A percentile compares a stretch with the other conserved stretches of the same genome.
Conservation (phyloP, 2,888 invertebrate species). For the Cerceris rybyensis region DNA sequence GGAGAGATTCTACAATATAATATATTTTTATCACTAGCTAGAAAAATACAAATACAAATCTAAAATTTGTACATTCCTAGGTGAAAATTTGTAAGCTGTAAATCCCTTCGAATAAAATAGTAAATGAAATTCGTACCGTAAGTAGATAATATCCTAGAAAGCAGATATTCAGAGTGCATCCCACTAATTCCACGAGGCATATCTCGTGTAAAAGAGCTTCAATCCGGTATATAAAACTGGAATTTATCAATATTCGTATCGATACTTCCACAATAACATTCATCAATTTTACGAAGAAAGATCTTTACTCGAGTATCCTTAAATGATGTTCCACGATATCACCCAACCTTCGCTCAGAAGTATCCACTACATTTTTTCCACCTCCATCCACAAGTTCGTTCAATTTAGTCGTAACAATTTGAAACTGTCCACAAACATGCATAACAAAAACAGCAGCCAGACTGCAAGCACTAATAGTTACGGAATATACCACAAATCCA, state of each 20-base stretch:
- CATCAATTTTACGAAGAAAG: neutral
- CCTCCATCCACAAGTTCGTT: slow-evolving; percentile 54
- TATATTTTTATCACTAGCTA: too few relatives aligned
- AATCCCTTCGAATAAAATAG: too few relatives aligned
- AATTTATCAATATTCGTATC: slow-evolving; percentile 12
- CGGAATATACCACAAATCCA: slow-evolving; percentile 71
- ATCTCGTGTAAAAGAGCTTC: slow-evolving; percentile 72
- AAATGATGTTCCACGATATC: slow-evolving; percentile 71
- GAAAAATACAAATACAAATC: too few relatives aligned
- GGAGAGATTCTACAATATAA: too few relatives aligned
- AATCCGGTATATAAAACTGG: slow-evolving; percentile 71
- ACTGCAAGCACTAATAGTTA: slow-evolving; percentile 72
- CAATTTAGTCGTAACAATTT: slow-evolving; percentile 65
- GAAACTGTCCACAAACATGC: slow-evolving; percentile 76
- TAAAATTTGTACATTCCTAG: too few relatives aligned
- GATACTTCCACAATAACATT: too few relatives aligned
- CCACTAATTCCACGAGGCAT: slow-evolving; percentile 74
- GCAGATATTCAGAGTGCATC: slow-evolving; percentile 77
- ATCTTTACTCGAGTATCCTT: slow-evolving; percentile 65
- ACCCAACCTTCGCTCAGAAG: slow-evolving; percentile 41
- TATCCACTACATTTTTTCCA: neutral
- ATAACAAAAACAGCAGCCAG: slow-evolving; percentile 73
- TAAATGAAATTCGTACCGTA: slow-evolving; percentile 63
- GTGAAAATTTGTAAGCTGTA: too few relatives aligned
- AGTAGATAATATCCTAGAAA: slow-evolving; percentile 76